Percentiles rank a stretch among this genome's conserved stretches.
Evolutionary conservation across 2,888 invertebrate species (phyloP).

Genomic region (Pseudanteris insignis): DNA sequence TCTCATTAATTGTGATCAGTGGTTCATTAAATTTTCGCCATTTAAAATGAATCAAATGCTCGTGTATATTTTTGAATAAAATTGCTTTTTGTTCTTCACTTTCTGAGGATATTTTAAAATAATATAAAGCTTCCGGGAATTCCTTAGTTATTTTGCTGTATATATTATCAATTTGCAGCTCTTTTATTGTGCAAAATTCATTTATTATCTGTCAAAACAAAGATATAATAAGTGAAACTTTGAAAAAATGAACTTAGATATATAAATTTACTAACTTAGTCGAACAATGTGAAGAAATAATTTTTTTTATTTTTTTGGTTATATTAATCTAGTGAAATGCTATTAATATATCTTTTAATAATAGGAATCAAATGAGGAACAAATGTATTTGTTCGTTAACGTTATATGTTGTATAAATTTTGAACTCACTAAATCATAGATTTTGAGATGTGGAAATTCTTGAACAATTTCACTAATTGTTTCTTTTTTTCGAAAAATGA

Average conservation of each 20-base stretch:
- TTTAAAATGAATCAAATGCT: conserved; percentile 6
- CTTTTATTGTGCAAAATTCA: conserved; percentile 13
- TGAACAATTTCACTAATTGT: conserved; percentile 6
- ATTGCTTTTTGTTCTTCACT: conserved; percentile 1
- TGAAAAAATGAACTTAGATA: no score
- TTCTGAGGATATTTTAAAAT: neutral
- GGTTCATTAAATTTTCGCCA: conserved; percentile 11
- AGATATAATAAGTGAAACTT: neutral
- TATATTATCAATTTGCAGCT: conserved; percentile 1
- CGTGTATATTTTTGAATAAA: conserved; percentile 5
- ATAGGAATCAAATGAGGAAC: no score
- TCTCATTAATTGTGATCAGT: conserved; percentile 8
- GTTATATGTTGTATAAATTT: no score
- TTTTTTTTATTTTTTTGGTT: no score
- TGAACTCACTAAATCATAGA: conserved; percentile 4
- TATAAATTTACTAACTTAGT: no score
- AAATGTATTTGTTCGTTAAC: no score
- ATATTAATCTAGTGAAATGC: no score
- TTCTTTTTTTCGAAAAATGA: conserved; percentile 2
- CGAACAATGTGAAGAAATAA: no score
- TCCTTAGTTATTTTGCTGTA: neutral
- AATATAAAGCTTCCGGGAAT: neutral
- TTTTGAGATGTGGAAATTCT: conserved; percentile 13
- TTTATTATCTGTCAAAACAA: conserved; percentile 15
- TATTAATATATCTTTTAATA: no score